Base-by-base conservation (phyloP, 2,113 vertebrate species). In the Corythornis madagascariensis region DNA sequence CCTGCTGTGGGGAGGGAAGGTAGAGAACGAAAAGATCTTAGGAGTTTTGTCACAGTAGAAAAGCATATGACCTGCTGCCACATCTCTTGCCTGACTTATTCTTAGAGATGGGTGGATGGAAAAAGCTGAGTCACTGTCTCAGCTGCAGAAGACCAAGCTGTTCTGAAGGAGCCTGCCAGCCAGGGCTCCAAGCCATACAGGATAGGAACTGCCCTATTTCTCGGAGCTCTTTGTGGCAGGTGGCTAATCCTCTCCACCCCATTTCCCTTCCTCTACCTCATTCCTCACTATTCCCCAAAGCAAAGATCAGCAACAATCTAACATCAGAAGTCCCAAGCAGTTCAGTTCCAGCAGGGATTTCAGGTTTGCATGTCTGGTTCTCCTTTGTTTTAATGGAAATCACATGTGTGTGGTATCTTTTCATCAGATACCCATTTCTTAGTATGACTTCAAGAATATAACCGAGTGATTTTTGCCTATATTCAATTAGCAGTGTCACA, bases 91-190 rank as follows among this genome's bases (percentile, higher is more conserved):
- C 64, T 93, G 57, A 79, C 89, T 69, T 95, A 89, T 93, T 96
- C 95, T 96, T 94, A 93, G 96, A 63, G 82, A 95, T 28, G 91
- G 92, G 75, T 92, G 95, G 81, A 93, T 83, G 91, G 87, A 89
- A 94, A 93, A 94, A 89, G 92, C 94, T 95, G 95, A 96, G 82
- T 95, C 94, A 96, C 87, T 2, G 48, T 78, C 92, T 96, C 92
- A 92, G 94, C 92, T 93, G 89, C 89, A 94, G 79, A 87, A 89
- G 89, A 91, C 92, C 86, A 92, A 78, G 83, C 45, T 72, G 92
- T 76, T 69, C 83, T 93, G 91, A 84, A 85, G 93, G 5, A 90
- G 47, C 53, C 56, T 89, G 87, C 87, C 92, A 96, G 69, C 63
- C 47, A 95, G 81, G 90, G 91, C 82, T 96, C 45, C 59, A 64